Percentiles rank a stretch among this genome's conserved stretches.
phyloP scores from a whole-genome alignment of 1,140 invertebrate genomes.

The Conus betulinus region DNA sequence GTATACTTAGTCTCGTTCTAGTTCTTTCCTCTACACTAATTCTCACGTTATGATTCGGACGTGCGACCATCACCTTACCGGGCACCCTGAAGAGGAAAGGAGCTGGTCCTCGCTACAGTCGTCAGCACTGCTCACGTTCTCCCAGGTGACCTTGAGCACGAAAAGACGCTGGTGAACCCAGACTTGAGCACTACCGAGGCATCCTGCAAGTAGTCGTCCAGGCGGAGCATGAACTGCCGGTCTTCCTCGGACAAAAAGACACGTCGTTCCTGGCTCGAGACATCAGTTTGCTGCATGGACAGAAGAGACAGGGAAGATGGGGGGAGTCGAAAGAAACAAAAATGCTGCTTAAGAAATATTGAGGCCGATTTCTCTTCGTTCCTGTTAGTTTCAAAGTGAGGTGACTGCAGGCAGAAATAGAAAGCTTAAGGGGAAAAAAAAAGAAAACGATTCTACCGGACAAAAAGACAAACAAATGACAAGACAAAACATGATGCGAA shows the following conservation, averaged over 20 bases:
- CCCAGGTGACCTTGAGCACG: slow-evolving; percentile 49
- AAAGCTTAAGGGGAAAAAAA: too few relatives aligned
- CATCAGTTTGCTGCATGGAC: not conserved
- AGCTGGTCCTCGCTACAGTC: not conserved
- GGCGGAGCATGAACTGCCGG: not conserved
- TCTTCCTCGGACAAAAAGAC: not conserved
- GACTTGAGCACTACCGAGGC: slow-evolving; percentile 21
- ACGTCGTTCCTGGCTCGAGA: slow-evolving; percentile 4
- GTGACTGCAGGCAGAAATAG: too few relatives aligned
- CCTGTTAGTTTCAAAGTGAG: too few relatives aligned
- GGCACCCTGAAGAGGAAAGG: not conserved
- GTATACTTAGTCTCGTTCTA: too few relatives aligned
- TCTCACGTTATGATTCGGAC: too few relatives aligned
- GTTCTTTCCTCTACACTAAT: too few relatives aligned
- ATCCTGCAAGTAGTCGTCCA: slow-evolving; percentile 2
- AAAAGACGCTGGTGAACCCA: slow-evolving; percentile 19
- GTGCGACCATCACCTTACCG: not conserved
- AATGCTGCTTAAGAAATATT: too few relatives aligned
- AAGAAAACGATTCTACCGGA: too few relatives aligned
- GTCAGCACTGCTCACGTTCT: slow-evolving; percentile 38
- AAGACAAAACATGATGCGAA: too few relatives aligned
- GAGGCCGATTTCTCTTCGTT: too few relatives aligned
- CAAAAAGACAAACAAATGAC: too few relatives aligned
- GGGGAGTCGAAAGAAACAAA: too few relatives aligned
- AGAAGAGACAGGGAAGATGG: not conserved